Conservation (phyloP, 2,113 vertebrate species). For the Syngnathus scovelli region DNA sequence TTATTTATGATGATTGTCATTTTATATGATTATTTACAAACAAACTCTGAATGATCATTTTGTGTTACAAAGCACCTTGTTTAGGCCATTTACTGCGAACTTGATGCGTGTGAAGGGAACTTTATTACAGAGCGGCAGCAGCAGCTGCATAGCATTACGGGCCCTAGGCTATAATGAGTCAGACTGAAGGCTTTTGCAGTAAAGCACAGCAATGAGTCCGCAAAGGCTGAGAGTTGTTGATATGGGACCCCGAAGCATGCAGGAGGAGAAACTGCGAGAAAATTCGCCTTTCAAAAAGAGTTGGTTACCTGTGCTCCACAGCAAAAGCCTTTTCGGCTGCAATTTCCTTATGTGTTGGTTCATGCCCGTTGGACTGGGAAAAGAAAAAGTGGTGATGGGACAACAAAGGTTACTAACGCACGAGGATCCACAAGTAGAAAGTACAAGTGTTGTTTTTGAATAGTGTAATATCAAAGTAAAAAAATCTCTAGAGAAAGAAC, state of each 20-base stretch:
- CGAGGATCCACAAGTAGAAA: slow-evolving; percentile 30
- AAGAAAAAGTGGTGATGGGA: slow-evolving; percentile 49
- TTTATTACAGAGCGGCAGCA: slow-evolving; percentile 67
- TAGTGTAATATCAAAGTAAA: too few species aligned
- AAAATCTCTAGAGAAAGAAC: too few species aligned
- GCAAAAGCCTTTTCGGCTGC: slow-evolving; percentile 12
- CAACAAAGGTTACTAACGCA: slow-evolving; percentile 53
- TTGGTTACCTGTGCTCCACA: slow-evolving; percentile 16
- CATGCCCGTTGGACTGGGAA: slow-evolving; percentile 49
- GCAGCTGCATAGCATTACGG: slow-evolving; percentile 66
- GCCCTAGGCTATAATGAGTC: slow-evolving; percentile 63
- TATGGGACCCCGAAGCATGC: slow-evolving; percentile 21
- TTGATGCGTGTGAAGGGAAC: slow-evolving; percentile 45
- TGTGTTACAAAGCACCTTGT: slow-evolving; percentile 19
- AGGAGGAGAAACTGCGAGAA: slow-evolving; percentile 8
- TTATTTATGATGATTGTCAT: slow-evolving; percentile 9
- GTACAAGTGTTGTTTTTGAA: too few species aligned
- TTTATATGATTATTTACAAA: background rate
- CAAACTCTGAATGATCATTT: slow-evolving; percentile 27
- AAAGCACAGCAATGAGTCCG: slow-evolving; percentile 37
- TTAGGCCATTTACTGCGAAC: slow-evolving; percentile 23
- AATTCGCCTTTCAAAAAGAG: slow-evolving; percentile 34
- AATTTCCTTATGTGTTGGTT: slow-evolving; percentile 51
- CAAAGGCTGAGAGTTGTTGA: slow-evolving; percentile 32
- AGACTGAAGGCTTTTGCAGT: slow-evolving; percentile 55